Evolutionary conservation across 2,113 vertebrate genomes (phyloP).

Genomic region (Eudorcas thomsonii): DNA sequence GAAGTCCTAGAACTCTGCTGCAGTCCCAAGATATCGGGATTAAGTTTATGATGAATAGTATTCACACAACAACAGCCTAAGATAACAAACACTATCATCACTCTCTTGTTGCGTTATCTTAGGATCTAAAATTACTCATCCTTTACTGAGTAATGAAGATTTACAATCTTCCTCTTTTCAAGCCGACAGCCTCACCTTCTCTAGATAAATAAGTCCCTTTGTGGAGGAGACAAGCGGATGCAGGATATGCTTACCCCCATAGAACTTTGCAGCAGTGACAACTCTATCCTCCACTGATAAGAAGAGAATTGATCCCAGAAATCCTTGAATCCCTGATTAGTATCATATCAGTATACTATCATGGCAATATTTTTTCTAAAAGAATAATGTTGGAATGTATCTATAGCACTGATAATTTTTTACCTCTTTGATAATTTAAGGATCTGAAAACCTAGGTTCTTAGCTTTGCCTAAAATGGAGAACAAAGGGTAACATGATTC

Average conservation of each 20-base stretch:
- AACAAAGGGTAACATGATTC: not conserved
- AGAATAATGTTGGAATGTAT: not conserved
- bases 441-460: not conserved
- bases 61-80: not conserved
- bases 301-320: not conserved
- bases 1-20: conserved; percentile 11
- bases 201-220: not conserved
- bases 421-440: not conserved
- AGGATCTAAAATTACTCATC: not conserved
- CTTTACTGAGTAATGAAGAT: not conserved
- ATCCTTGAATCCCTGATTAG: not conserved
- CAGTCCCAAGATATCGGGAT: not conserved
- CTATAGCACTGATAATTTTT: not conserved
- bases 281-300: not conserved
- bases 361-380: not conserved
- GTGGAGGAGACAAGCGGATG: not conserved
- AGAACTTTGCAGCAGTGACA: not conserved
- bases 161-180: not conserved
- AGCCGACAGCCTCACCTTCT: not conserved
- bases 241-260: not conserved
- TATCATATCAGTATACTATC: not conserved
- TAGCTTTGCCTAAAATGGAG: not conserved
- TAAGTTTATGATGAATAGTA: conserved; percentile 7
- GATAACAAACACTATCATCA: not conserved
- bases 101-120: not conserved